These are phyloP conservation scores for Laothoe populi DNA, from an alignment of 2,888 invertebrate species.

Conservation along the genomic window DNA sequence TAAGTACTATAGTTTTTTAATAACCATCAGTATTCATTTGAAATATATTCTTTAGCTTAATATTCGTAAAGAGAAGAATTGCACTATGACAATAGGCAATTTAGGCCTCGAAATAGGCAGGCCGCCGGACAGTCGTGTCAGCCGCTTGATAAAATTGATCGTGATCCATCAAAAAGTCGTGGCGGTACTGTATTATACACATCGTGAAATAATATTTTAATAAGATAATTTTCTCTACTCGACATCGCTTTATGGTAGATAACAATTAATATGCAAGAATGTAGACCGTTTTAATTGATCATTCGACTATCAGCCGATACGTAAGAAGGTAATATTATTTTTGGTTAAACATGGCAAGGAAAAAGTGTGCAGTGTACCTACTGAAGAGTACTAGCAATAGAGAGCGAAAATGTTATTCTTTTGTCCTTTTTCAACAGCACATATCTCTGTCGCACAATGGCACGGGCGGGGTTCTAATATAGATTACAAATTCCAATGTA, in stretches of 20 bases:
- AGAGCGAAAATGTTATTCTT: conserved; percentile 74
- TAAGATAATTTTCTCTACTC: not conserved
- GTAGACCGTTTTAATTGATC: not conserved
- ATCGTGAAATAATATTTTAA: not conserved
- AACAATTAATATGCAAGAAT: not conserved
- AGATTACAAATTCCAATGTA: conserved; percentile 33
- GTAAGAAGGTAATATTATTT: no score
- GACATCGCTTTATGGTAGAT: not conserved
- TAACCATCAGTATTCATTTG: no score
- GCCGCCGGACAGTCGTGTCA: no score
- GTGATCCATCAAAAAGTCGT: not conserved
- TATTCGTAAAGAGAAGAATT: no score
- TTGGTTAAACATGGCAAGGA: conserved; percentile 7
- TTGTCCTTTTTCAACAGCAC: conserved; percentile 55
- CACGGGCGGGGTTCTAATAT: conserved; percentile 55
- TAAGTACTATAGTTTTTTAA: no score
- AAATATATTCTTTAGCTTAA: no score
- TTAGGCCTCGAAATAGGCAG: no score
- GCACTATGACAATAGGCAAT: no score
- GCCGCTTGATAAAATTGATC: not conserved
- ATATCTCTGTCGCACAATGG: conserved; percentile 50
- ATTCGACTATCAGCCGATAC: not conserved
- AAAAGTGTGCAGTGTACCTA: not conserved
- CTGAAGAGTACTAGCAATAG: conserved; percentile 31
- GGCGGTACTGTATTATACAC: not conserved